Evolutionary conservation across 2,888 invertebrate species (phyloP).

Genomic region (Drosophila hamatofila): DNA sequence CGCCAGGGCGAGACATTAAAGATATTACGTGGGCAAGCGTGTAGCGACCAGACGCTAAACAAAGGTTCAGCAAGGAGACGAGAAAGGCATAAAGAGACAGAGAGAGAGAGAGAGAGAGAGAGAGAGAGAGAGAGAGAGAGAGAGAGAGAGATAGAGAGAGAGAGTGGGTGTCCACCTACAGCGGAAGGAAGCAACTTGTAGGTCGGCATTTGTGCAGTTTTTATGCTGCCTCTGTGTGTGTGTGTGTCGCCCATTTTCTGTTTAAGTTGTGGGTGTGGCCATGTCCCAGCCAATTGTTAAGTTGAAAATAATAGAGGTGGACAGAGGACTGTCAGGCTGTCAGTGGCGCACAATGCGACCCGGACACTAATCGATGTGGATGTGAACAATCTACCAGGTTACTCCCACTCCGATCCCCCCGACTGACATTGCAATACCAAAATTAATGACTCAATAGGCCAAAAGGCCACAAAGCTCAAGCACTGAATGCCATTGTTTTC

Average conservation of each 20-base stretch:
- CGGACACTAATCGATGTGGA: constrained; percentile 70
- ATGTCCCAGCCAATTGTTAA: constrained; percentile 74
- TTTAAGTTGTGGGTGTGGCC: constrained; percentile 59
- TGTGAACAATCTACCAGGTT: constrained; percentile 58
- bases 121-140: constrained; percentile 14
- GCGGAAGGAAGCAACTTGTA: constrained; percentile 78
- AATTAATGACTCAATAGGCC: constrained; percentile 74
- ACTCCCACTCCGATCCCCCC: constrained; percentile 2
- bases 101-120: constrained; percentile 1
- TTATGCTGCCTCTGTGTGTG: constrained; percentile 28
- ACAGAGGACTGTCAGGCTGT: constrained; percentile 75
- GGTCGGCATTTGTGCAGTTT: constrained; percentile 78
- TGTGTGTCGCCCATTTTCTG: constrained; percentile 39
- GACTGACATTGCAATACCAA: constrained; percentile 52
- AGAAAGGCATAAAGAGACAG: constrained; percentile 1
- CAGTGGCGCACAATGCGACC: constrained; percentile 61
- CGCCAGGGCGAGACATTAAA: constrained; percentile 66
- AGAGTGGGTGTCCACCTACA: constrained; percentile 17
- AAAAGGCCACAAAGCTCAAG: constrained; percentile 34
- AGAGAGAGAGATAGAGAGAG: too few species aligned
- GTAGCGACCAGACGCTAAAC: constrained; percentile 35
- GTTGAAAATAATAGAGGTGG: constrained; percentile 79
- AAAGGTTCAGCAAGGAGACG: constrained; percentile 21
- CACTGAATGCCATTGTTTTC: constrained; percentile 37
- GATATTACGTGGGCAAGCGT: constrained; percentile 57